These are phyloP conservation scores for Atopsyche davidsoni DNA, from an alignment of 1,140 invertebrate species.

Conservation along the genomic window DNA sequence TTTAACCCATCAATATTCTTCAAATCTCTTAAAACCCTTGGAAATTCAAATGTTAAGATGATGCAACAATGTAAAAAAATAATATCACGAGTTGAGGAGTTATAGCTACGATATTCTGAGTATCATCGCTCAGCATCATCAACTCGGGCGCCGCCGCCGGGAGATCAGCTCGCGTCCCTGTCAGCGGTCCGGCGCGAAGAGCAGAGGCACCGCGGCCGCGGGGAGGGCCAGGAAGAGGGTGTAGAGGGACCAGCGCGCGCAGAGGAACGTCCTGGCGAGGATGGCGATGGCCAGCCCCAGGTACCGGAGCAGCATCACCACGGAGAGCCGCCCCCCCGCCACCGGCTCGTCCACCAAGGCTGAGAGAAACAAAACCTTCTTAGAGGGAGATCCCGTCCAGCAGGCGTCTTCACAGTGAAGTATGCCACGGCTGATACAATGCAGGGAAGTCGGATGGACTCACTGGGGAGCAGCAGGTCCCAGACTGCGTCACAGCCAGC, in stretches of 20 bases:
- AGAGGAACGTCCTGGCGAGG: conserved; percentile 35
- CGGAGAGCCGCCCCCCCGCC: conserved; percentile 40
- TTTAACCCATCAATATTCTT: too few relatives aligned
- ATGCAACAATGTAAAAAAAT: too few relatives aligned
- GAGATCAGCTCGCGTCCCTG: too few relatives aligned
- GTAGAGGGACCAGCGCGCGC: conserved; percentile 37
- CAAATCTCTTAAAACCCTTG: too few relatives aligned
- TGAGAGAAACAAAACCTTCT: conserved; percentile 12
- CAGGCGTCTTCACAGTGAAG: too few relatives aligned
- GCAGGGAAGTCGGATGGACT: background rate
- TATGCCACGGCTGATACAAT: too few relatives aligned
- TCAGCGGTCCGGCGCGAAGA: conserved; percentile 36
- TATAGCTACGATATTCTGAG: too few relatives aligned
- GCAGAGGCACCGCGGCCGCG: conserved; percentile 35
- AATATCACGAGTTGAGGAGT: too few relatives aligned
- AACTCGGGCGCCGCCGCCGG: too few relatives aligned
- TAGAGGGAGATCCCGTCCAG: background rate
- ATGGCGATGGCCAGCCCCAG: conserved; percentile 38
- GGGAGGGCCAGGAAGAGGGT: conserved; percentile 35
- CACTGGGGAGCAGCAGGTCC: conserved; percentile 54
- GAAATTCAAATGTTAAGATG: too few relatives aligned
- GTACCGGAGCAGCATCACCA: conserved; percentile 36
- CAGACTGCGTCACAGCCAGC: conserved; percentile 69
- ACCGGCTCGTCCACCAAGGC: conserved; percentile 39
- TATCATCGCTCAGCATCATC: too few relatives aligned